Percentiles rank a stretch among this genome's conserved stretches.
Evolutionary conservation across 2,888 invertebrate genomes (phyloP).

Genomic region (Cheilosia vernalis): DNA sequence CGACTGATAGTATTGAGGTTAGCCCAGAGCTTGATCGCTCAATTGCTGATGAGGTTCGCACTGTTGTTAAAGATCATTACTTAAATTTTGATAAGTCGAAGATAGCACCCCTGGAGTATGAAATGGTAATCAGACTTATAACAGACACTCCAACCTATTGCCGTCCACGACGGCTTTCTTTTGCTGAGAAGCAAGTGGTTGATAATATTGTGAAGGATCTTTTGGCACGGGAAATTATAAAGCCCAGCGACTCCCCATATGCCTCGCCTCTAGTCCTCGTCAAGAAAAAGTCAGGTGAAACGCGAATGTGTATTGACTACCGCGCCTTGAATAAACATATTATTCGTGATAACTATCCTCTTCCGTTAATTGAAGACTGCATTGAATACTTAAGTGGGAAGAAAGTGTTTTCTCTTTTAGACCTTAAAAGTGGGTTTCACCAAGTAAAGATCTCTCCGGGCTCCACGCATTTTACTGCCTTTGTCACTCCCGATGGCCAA

Average conservation of each 20-base stretch:
- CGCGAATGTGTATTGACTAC: conserved; percentile 13
- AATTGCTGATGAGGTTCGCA: no score
- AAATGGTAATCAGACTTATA: conserved; percentile 4
- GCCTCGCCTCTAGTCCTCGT: not conserved
- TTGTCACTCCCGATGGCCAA: conserved; percentile 4
- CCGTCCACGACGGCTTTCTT: conserved; percentile 6
- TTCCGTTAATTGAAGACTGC: conserved; percentile 15
- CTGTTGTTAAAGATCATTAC: not conserved
- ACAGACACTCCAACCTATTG: conserved; percentile 9
- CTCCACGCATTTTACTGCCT: conserved; percentile 2
- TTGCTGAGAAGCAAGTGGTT: conserved; percentile 14
- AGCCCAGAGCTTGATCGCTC: not conserved
- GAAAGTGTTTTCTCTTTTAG: not conserved
- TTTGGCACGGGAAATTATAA: not conserved
- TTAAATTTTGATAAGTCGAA: not conserved
- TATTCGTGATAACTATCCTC: not conserved
- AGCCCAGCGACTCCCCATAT: not conserved
- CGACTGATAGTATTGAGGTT: not conserved
- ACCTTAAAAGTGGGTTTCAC: conserved; percentile 1
- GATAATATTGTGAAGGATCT: conserved; percentile 6
- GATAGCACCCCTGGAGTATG: not conserved
- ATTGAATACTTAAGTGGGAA: not conserved
- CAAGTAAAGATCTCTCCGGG: not conserved
- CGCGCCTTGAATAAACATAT: not conserved
- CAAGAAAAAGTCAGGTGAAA: not conserved